Base-by-base conservation (phyloP, 2,113 vertebrate genomes). In the Echinops telfairi region DNA sequence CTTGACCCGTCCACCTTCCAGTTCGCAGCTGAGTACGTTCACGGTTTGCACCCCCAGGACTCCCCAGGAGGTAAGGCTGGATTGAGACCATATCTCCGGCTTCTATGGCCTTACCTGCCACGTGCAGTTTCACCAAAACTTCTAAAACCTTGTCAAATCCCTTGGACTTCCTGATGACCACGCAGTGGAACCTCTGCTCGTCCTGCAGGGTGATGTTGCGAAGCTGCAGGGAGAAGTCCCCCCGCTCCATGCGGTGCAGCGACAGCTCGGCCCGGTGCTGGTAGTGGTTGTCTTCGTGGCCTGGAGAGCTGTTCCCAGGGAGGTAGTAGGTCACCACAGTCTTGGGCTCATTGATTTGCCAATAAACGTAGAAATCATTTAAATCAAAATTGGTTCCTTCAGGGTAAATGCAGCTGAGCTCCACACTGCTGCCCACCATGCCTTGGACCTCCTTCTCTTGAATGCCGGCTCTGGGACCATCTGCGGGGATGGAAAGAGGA, bases 181-280 rank as follows among this genome's bases (percentile, higher is more conserved):
- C 20, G n/a, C 98, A 98, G 11, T 20, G 38, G 77, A 97, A 98
- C 0, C 16, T 95, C 71, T 31, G 96, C 0, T 75, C 66, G 29
- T 98, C 98, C 0, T 88, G 89, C 10, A 90, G 96, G 36, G 95
- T 97, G 96, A 98, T 47, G 0, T 98, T 97, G 31, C 43, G 43
- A 19, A 98, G 83, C 0, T 27, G 38, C 12, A 98, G 96, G 25
- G 98, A 98, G 97, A 98, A 98, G 94, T 98, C 38, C 0, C 98
- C 98, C 0, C 1, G 31, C 90, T 76, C n/a, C 95, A 98, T 77
- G 78, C 75, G 71, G 19, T 97, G 94, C 19, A 27, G 94, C 0
- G 94, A 96, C 79, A 98, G 91, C 0, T 0, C 68, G 90, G 98
- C 98, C 77, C 98, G 97, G 92, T 86, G 87, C 91, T 62, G 94